Conservation (phyloP, 2,113 vertebrate species). For the Oryzias woworae region DNA sequence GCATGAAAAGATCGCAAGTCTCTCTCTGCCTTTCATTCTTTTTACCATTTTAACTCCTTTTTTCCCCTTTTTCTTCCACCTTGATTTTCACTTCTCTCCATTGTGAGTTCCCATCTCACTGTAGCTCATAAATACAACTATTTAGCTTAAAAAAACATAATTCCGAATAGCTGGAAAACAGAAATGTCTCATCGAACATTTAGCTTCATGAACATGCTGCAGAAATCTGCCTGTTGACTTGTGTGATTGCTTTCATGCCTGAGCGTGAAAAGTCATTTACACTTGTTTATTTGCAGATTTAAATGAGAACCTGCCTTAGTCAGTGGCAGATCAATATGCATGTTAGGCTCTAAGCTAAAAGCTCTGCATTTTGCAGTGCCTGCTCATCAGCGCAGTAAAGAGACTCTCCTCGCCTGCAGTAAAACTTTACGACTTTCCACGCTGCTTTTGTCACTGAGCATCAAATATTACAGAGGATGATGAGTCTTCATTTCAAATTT, state of each 20-base stretch:
- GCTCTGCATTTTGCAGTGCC: slow-evolving; percentile 47
- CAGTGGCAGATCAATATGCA: slow-evolving; percentile 45
- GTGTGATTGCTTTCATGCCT: slow-evolving; percentile 12
- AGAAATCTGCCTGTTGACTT: slow-evolving; percentile 11
- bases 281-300: slow-evolving; percentile 19
- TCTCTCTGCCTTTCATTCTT: slow-evolving; percentile 25
- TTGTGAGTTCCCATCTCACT: slow-evolving; percentile 45
- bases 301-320: slow-evolving; percentile 13
- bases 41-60: background rate
- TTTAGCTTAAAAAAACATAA: slow-evolving; percentile 58
- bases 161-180: slow-evolving; percentile 24
- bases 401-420: slow-evolving; percentile 70
- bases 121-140: slow-evolving; percentile 45
- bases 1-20: slow-evolving; percentile 60
- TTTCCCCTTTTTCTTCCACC: slow-evolving; percentile 13
- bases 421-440: slow-evolving; percentile 72
- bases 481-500: slow-evolving; percentile 69
- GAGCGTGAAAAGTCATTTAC: slow-evolving; percentile 1
- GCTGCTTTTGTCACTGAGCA: slow-evolving; percentile 71
- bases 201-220: background rate
- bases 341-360: slow-evolving; percentile 19
- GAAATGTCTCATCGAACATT: slow-evolving; percentile 28
- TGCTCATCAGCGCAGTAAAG: slow-evolving; percentile 71
- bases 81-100: slow-evolving; percentile 32
- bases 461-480: slow-evolving; percentile 66